Base-by-base conservation (phyloP, 2,888 invertebrate species). In the Cremastinae sp. region DNA sequence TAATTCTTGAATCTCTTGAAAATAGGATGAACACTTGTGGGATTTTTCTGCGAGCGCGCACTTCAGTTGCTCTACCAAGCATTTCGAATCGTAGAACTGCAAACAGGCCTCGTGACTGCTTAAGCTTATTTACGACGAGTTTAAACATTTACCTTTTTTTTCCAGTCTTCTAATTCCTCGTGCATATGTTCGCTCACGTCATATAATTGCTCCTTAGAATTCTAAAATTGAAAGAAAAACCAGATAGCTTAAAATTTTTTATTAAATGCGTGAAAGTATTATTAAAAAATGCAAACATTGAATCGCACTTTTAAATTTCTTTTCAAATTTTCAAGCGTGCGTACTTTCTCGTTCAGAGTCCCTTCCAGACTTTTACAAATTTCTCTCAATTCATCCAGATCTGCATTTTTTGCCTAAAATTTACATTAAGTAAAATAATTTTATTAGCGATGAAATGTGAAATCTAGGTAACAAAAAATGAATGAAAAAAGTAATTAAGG, bases 331-430 rank as follows among this genome's bases (percentile, higher is more conserved):
- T 80, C 78, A n/a, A 84, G 54, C 18, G 68, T 74, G n/a, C 75
- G 70, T 18, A 82, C 79, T 10, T 82, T 81, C 14, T 81, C 75
- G 54, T 71, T 76, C 16, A 84, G 64, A 20, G 68, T 75, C 3
- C 43, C 34, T 49, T 84, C 78, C 8, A 88, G 78, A 9, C 82
- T 79, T 18, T 49, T 78, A 49, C 82, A 84, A 10, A 81, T 43
- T 4, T 83, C 82, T 20, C 76, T 79, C 3, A 84, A 56, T 56
- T 86, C 84, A 10, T 84, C 82, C 28, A 87, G 22, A 43, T 87
- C 87, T 2, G 80, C 80, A 20, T 86, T 83, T 56, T 82, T 87
- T 3, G 79, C 81, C 87, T 88, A 65, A 7, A 75, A 51, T 16
- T 22, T 12, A 5, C n/a, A n/a, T 1, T 0, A 43, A n/a, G 14